Conservation (phyloP, 2,113 vertebrate genomes). For the Salvelinus alpinus region DNA sequence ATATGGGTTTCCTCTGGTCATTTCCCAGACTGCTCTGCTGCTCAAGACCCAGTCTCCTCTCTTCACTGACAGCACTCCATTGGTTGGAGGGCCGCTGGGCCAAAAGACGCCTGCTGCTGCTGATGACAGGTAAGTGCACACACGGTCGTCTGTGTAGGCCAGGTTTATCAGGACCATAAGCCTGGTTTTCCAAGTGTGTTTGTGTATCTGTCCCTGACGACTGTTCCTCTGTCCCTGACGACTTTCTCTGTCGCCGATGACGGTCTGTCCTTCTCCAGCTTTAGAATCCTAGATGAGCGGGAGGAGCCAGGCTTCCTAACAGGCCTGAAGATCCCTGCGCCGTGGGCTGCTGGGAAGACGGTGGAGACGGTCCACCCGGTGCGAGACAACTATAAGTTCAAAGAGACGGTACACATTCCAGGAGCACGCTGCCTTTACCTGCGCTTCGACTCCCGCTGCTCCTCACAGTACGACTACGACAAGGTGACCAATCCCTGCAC, state of each 20-base stretch:
- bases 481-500: conserved; percentile 78
- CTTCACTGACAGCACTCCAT: conserved; percentile 80
- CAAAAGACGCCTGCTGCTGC: conserved; percentile 74
- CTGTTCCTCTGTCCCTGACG: no score
- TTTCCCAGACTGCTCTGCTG: conserved; percentile 89
- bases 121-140: conserved; percentile 73
- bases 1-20: neutral
- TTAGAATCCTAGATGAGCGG: conserved; percentile 91
- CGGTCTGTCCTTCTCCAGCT: conserved; percentile 32
- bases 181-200: neutral
- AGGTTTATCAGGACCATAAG: neutral
- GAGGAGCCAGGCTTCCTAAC: conserved; percentile 97
- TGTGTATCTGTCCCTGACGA: neutral
- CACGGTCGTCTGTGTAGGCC: no score
- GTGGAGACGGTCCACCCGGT: conserved; percentile 97
- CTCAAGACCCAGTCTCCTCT: conserved; percentile 93
- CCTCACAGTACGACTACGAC: conserved; percentile 98
- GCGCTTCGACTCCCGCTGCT: conserved; percentile 95
- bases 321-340: conserved; percentile 96
- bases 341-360: conserved; percentile 97
- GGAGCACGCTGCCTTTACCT: conserved; percentile 96
- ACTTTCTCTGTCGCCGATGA: neutral
- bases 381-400: conserved; percentile 98
- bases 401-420: conserved; percentile 96
- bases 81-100: conserved; percentile 53